Base-by-base conservation (phyloP, 1,140 invertebrate genomes). In the Pissodes strobi region DNA sequence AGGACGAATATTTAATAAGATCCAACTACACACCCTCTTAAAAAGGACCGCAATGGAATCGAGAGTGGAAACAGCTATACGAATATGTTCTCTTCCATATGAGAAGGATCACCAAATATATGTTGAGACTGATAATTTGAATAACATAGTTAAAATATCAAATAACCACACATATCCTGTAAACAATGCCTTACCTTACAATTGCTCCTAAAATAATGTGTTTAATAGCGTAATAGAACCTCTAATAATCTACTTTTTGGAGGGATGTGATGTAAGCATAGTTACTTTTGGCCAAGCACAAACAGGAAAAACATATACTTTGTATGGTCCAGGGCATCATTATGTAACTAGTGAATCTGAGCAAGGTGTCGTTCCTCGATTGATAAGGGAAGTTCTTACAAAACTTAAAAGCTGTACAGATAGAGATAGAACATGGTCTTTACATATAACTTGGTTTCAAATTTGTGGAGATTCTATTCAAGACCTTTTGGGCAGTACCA, bases 271-370 rank as follows among this genome's bases (percentile, higher is more conserved):
- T 77, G 85, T 87, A 19, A 88, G 92, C 15, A 83, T 91, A 38
- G 83, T 91, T 22, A 87, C 90, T 10, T 89, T 91, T 76, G 91
- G 91, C 0, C 91, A 93, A 75, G 82, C 84, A 15, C 86, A 85
- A 12, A 87, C 87, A 68, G 90, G 90, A 2, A 93, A 93, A 79
- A 90, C 88, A 1, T 91, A 88, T 70, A 89, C 89, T 1, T 81
- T 93, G 56, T 87, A 90, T 73, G 91, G 91, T 8, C 87, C 88
- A 73, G 86, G 86, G 27, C 82, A 87, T 69, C 84, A 88, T 70
- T 87, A 83, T 70, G 84, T 85, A 19, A 83, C 84, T 64, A 85
- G 83, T 73, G 88, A 91, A 73, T 83, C 86, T 68, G 88, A 91
- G 67, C 85, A 88, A 79, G 90, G 90, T 21, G 84, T 92, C 19